Base-by-base conservation (phyloP, 37 sponge, comb jelly and placozoan species). In the Tethya wilhelma region DNA sequence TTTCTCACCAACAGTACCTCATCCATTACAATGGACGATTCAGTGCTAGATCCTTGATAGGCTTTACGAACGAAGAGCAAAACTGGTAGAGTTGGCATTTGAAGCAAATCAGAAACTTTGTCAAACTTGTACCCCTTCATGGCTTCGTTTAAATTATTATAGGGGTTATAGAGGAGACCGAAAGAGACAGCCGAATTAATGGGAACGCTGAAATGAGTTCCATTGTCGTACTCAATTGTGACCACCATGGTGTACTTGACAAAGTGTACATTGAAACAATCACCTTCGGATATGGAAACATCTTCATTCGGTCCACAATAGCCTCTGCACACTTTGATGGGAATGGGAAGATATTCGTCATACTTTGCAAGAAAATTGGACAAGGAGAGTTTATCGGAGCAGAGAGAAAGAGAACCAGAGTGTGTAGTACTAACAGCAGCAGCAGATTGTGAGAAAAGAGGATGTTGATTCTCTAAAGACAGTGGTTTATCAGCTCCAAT, bases 281-380 rank as follows among this genome's bases (percentile, higher is more conserved):
- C 82, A 44, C 88, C 88, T 25, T 87, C 88, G 26, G 88, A 87
- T 6, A 87, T 68, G 0, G 81, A 80, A 26, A 62, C 67, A 20
- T 71, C 76, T 66, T 87, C 82, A 56, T n/a, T 68, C 0, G 82
- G 75, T 4, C 88, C 88, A 41, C 74, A 81, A 37, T 42, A 87
- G 7, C 88, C 88, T 34, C 67, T 74, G 40, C 75, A 74, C 14
- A 87, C 88, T 23, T 39, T 31, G 38, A 87, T 67, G 26, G 20
- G 62, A 5, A 70, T 29, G 3, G 88, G 88, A 4, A 87, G 69
- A 3, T 53, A 17, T 29, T 80, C 32, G 59, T 57, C 46, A 53
- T 81, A 60, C 40, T 44, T 56, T 0, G 68, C n/a, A n/a, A n/a
- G n/a, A n/a, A n/a, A n/a, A n/a, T n/a, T n/a, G n/a, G n/a, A n/a